Percentiles rank a stretch among this genome's conserved stretches.
Conservation (phyloP, 2,113 vertebrate species). For the Gopherus flavomarginatus region DNA sequence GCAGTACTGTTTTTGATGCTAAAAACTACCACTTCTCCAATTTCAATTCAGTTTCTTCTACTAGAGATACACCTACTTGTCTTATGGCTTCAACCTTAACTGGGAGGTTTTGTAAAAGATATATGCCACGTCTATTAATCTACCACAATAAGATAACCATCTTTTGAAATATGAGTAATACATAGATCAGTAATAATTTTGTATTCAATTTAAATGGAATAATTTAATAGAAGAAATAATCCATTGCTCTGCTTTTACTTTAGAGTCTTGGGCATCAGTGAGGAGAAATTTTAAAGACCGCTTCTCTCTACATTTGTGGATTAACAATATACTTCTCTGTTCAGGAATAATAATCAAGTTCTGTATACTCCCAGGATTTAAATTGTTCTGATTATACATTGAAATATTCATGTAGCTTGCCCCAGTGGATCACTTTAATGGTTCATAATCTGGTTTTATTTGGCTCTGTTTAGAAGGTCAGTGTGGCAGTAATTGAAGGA, state of each 20-base stretch:
- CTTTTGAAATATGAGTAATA: rapidly evolving
- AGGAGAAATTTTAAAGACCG: background rate
- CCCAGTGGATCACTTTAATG: conserved; percentile 1
- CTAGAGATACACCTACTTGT: background rate
- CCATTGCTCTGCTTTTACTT: rapidly evolving
- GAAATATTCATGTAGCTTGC: background rate
- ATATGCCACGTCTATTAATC: background rate
- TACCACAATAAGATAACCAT: background rate
- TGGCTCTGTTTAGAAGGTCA: background rate
- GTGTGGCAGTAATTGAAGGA: background rate
- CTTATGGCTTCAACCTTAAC: background rate
- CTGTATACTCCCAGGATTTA: background rate
- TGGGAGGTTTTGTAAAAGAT: background rate
- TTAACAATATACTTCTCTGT: background rate
- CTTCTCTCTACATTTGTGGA: background rate
- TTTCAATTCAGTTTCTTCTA: background rate
- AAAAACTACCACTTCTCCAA: background rate
- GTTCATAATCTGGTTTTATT: background rate
- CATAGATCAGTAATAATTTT: background rate
- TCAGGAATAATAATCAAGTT: background rate
- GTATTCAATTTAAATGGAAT: background rate
- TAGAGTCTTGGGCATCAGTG: background rate
- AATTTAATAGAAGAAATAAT: background rate
- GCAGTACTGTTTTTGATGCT: background rate
- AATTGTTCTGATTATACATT: background rate